Conservation (phyloP, 1,140 invertebrate genomes). For the Plectus sambesii region DNA sequence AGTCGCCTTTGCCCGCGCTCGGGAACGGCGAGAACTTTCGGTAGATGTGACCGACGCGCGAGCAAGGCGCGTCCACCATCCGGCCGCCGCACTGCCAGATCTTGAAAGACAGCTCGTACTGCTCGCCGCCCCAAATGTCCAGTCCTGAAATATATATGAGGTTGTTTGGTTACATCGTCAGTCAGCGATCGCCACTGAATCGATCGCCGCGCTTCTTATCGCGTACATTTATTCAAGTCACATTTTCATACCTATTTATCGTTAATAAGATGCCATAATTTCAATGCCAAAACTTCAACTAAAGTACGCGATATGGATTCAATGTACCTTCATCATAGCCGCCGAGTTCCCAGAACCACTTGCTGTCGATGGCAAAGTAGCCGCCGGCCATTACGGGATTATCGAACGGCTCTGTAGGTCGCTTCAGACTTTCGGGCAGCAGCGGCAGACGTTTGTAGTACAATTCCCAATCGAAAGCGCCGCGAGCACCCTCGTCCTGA, state of each 20-base stretch:
- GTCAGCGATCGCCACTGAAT: no score
- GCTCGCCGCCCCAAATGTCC: conserved; percentile 61
- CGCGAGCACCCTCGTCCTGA: conserved; percentile 83
- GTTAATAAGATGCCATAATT: no score
- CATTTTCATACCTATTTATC: no score
- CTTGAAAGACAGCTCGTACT: conserved; percentile 58
- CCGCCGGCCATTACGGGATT: conserved; percentile 62
- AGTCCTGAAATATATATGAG: conserved; percentile 59
- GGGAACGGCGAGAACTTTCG: conserved; percentile 52
- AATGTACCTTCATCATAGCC: conserved; percentile 80
- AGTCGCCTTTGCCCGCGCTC: conserved; percentile 77
- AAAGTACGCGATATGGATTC: no score
- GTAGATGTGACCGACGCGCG: conserved; percentile 55
- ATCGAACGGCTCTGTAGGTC: conserved; percentile 74
- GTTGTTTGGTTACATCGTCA: no score
- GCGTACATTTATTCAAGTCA: no score
- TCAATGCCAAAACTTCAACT: no score
- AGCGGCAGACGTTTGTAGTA: conserved; percentile 85
- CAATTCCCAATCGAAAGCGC: conserved; percentile 85
- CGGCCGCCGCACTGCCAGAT: conserved; percentile 57
- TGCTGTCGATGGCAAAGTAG: conserved; percentile 66
- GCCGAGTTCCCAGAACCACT: conserved; percentile 63
- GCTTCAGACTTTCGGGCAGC: conserved; percentile 63
- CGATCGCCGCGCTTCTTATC: no score
- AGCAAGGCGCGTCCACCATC: conserved; percentile 59